phyloP scores from a whole-genome alignment of 2,113 vertebrate species.

The Coreoperca whiteheadi region DNA sequence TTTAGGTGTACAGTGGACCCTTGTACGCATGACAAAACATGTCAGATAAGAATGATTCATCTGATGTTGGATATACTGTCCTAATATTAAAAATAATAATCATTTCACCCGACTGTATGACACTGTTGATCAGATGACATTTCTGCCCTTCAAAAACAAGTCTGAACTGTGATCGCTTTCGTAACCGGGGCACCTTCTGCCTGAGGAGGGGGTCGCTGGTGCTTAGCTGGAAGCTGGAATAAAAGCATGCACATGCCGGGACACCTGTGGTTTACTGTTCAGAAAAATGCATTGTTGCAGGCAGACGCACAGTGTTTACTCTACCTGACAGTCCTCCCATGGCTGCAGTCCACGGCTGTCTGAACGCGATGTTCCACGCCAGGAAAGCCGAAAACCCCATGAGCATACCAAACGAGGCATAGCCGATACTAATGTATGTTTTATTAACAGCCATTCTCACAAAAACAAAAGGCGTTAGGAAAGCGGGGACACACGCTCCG shows the following conservation, averaged over 20 bases:
- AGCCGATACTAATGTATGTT: slow-evolving; percentile 84
- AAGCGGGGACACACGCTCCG: not conserved
- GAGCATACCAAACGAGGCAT: slow-evolving; percentile 84
- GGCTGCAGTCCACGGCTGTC: slow-evolving; percentile 90
- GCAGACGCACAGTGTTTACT: not conserved
- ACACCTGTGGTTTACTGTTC: not conserved
- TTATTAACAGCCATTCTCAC: slow-evolving; percentile 78
- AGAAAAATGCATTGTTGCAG: not conserved
- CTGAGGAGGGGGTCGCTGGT: not conserved
- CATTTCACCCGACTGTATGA: not conserved
- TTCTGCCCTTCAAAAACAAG: not conserved
- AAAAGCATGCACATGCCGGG: not conserved
- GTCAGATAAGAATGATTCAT: not conserved
- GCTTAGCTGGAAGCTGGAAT: not conserved
- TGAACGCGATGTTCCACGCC: slow-evolving; percentile 88
- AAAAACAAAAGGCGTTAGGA: not conserved
- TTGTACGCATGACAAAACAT: not conserved
- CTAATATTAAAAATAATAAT: not conserved
- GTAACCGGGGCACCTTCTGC: not conserved
- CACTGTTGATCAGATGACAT: not conserved
- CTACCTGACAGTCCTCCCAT: slow-evolving; percentile 94
- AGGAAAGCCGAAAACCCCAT: slow-evolving; percentile 89
- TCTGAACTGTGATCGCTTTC: not conserved
- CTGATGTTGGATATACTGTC: not conserved
- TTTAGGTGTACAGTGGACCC: not conserved